Evolutionary conservation across 2,888 invertebrate species (phyloP), one percentile per base, ranked within the genome.

Genomic region (Diaperis boleti): DNA sequence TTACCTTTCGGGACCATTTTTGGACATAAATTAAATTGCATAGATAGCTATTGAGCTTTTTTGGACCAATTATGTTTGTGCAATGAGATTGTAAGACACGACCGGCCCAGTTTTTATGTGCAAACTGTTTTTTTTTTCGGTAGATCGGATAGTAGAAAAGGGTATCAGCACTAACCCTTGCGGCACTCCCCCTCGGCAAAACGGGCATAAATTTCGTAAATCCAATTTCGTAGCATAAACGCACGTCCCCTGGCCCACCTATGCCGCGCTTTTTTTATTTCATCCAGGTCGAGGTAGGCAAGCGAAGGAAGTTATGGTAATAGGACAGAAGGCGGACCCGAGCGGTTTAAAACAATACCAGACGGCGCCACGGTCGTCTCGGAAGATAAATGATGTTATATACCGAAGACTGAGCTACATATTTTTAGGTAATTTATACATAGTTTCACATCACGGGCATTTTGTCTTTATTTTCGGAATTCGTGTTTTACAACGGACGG

Each of bases 361-460:
- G 59, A 66, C 65, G 66, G 65, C 63, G 66, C 69, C 67, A 69
- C 62, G 69, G 62, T 66, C 70, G 68, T 68, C 69, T 68, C 65
- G 59, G 64, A 73, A 74, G 71, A 74, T 74, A 74, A 74, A 74
- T 74, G 74, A 72, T 72, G 67, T 66, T 67, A 65, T 68, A 55
- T 49, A 63, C 66, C n/a, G 61, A 67, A 66, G 68, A 64, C 69
- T 65, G 73, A 69, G 73, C 72, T 71, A 72, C 73, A 73, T 72
- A 72, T 73, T 71, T 72, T 67, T 66, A 65, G 61, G 68, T 72
- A 70, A 72, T 72, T 72, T 72, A 72, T 72, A 64, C 64, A 70
- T 66, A 66, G 67, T 69, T 69, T 69, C 66, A 69, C 69, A 69
- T 67, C 62, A 59, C 22, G 62, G 67, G 66, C 54, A 70, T 71